Evolutionary conservation across 2,888 invertebrate genomes (phyloP).

Genomic region (Cataglyphis albicans): DNA sequence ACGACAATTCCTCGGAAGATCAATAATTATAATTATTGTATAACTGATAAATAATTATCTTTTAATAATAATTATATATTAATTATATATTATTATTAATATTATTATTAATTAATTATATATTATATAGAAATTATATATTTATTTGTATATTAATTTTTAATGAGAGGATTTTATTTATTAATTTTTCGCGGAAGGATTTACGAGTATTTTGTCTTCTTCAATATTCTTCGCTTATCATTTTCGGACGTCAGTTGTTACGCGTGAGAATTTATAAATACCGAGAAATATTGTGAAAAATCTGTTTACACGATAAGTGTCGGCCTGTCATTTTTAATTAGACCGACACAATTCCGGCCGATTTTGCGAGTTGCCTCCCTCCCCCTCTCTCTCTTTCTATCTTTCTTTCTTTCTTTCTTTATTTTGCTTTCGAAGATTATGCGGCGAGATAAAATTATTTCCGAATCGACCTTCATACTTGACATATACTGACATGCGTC

Average conservation of each 20-base stretch:
- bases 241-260: neutral
- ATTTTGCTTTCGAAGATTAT: slow-evolving; percentile 55
- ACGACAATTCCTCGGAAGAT: neutral
- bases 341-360: slow-evolving; percentile 45
- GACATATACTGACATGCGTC: slow-evolving; percentile 61
- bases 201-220: neutral
- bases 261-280: slow-evolving; percentile 2
- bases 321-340: slow-evolving; percentile 57
- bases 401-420: slow-evolving; percentile 23
- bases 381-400: slow-evolving; percentile 25
- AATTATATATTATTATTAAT: neutral
- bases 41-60: neutral
- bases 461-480: slow-evolving; percentile 67
- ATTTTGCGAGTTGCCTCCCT: neutral
- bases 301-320: slow-evolving; percentile 43
- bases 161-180: neutral
- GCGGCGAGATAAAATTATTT: slow-evolving; percentile 68
- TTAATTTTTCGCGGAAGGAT: neutral
- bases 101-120: too few relatives aligned
- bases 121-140: neutral
- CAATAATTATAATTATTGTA: neutral
- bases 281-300: neutral
- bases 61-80: neutral
- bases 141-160: neutral
- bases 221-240: neutral